phyloP scores from a whole-genome alignment of 64 coral and sea anemone genomes.

The Anthopleura sola region DNA sequence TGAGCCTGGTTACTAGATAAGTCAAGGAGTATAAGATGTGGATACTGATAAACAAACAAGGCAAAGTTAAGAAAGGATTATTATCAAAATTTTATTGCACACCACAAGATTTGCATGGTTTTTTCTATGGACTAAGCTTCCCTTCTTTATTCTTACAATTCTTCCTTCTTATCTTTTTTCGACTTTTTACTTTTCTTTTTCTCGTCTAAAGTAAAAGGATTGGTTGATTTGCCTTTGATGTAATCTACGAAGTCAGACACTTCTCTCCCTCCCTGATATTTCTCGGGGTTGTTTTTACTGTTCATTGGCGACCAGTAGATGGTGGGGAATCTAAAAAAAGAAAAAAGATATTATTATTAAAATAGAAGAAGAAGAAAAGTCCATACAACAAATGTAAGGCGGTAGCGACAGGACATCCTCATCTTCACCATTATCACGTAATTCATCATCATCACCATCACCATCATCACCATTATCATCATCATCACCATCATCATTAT shows the following conservation, averaged over 20 bases:
- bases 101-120: not conserved
- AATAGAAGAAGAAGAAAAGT: no score
- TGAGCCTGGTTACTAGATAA: no score
- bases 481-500: not conserved
- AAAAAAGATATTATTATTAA: no score
- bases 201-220: conserved; percentile 54
- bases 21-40: not conserved
- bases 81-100: conserved; percentile 16
- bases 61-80: not conserved
- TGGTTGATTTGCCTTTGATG: conserved; percentile 80
- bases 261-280: conserved; percentile 76
- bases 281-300: conserved; percentile 73
- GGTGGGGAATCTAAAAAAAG: conserved; percentile 67
- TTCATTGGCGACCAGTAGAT: conserved; percentile 90
- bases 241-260: conserved; percentile 82
- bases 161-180: conserved; percentile 45
- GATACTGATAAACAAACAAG: not conserved
- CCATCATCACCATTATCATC: not conserved
- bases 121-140: not conserved
- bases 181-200: conserved; percentile 65
- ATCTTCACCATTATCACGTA: no score
- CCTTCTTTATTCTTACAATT: conserved; percentile 10
- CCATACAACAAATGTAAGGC: no score
- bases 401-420: no score
- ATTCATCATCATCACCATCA: not conserved